Conservation (phyloP, 2,888 invertebrate genomes). For the Drosophila paracracens region DNA sequence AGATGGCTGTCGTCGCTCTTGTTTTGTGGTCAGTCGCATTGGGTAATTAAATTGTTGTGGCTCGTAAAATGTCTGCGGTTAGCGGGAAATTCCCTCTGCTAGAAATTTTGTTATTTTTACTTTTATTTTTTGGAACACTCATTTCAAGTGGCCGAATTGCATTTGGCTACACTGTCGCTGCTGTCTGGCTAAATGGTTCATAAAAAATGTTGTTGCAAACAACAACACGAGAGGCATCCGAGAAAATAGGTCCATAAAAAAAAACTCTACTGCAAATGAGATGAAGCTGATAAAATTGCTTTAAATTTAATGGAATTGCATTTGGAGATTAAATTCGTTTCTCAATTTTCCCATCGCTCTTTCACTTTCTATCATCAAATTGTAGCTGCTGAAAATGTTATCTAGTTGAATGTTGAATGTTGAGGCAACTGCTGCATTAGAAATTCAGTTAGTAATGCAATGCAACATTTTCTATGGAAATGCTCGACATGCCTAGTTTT, state of each 20-base stretch:
- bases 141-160: constrained; percentile 21
- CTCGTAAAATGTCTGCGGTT: constrained; percentile 55
- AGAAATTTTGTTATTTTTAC: constrained; percentile 10
- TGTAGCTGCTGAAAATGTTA: neutral
- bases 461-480: neutral
- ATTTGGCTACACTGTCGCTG: constrained; percentile 10
- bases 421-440: neutral
- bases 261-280: constrained; percentile 13
- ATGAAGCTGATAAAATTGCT: constrained; percentile 30
- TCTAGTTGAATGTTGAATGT: neutral
- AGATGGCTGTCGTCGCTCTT: neutral
- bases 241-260: constrained; percentile 40
- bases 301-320: constrained; percentile 47
- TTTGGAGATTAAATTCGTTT: constrained; percentile 42
- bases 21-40: constrained; percentile 32
- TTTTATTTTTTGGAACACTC: neutral
- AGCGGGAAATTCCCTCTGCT: constrained; percentile 40
- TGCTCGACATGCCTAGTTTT: neutral
- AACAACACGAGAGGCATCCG: neutral
- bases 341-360: neutral
- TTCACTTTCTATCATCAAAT: neutral
- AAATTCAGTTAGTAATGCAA: neutral
- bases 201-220: constrained; percentile 26
- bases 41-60: constrained; percentile 58
- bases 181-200: constrained; percentile 22